phyloP scores from a whole-genome alignment of 2,888 invertebrate species.

The Liodrosophila aerea region DNA sequence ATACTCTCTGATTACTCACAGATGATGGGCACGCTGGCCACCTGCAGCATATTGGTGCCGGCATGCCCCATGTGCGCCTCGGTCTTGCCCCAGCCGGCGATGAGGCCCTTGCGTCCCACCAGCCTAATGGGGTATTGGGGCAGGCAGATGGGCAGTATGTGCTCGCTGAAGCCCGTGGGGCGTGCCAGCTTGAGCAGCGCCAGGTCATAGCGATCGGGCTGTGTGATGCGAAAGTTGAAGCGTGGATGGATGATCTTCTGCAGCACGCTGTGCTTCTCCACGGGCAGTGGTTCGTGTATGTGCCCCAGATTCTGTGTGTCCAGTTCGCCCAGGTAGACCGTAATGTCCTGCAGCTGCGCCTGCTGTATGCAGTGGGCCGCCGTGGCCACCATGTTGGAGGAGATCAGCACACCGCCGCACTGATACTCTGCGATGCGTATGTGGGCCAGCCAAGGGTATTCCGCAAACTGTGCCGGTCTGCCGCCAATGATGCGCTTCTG shows the following conservation, averaged over 20 bases:
- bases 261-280: constrained; percentile 87
- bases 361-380: constrained; percentile 93
- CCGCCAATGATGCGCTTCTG: constrained; percentile 92
- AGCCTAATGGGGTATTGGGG: constrained; percentile 84
- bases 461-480: constrained; percentile 87
- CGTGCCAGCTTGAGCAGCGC: constrained; percentile 89
- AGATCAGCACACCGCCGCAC: constrained; percentile 92
- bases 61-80: constrained; percentile 88
- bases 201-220: constrained; percentile 91
- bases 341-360: constrained; percentile 88
- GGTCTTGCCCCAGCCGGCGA: constrained; percentile 94
- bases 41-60: constrained; percentile 90
- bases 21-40: constrained; percentile 91
- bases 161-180: constrained; percentile 84
- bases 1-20: constrained; percentile 83
- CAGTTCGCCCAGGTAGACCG: constrained; percentile 90
- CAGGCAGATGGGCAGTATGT: constrained; percentile 91
- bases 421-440: constrained; percentile 91
- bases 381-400: constrained; percentile 88
- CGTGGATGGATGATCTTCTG: constrained; percentile 91
- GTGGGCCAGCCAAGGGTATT: constrained; percentile 94
- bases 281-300: constrained; percentile 86
- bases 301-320: constrained; percentile 89
- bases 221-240: constrained; percentile 91
- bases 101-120: constrained; percentile 85